Evolutionary conservation across 2,888 invertebrate genomes (phyloP), one percentile per base, ranked within the genome.

Genomic region (Melanostoma scalare): DNA sequence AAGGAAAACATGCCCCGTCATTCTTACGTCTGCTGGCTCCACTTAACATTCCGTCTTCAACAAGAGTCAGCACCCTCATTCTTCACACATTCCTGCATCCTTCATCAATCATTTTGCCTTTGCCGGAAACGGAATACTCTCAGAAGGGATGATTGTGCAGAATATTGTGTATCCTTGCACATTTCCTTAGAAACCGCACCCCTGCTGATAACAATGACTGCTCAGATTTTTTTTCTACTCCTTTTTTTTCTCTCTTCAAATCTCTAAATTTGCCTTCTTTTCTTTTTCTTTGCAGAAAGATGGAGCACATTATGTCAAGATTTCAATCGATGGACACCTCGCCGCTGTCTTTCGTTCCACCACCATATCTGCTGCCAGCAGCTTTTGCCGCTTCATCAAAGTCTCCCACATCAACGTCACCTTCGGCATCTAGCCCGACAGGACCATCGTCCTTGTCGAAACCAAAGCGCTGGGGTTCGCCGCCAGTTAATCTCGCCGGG

Each of bases 401-500:
- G 4, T 82, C 87, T 0, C 85, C 87, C n/a, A 63, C 87, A 42
- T 38, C 65, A 36, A 40, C 81, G 40, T 38, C 67, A 67, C 42
- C 75, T 38, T 42, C 71, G 44, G 35, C 48, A 69, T 92, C 87
- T 91, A 92, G 60, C 35, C 60, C 69, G 30, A 88, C 87, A 56
- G 69, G 20, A 20, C 20, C 76, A 31, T 50, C 81, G 48, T 71
- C 85, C 90, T 92, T 87, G 46, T 35, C 86, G 30, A 91, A 90
- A 65, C 90, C 89, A 5, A 90, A 90, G 82, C 95, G 95, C 88
- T 94, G 95, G 95, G 93, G 93, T 3, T 93, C 94, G 55, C 91
- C 94, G 82, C 96, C 96, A 36, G 93, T 96, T 78, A 96, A 96
- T 86, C 93, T 96, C 87, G 96, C 96, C 30, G 96, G 96, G 42